Conservation (phyloP, 2,113 vertebrate genomes). For the Strix aluco region DNA sequence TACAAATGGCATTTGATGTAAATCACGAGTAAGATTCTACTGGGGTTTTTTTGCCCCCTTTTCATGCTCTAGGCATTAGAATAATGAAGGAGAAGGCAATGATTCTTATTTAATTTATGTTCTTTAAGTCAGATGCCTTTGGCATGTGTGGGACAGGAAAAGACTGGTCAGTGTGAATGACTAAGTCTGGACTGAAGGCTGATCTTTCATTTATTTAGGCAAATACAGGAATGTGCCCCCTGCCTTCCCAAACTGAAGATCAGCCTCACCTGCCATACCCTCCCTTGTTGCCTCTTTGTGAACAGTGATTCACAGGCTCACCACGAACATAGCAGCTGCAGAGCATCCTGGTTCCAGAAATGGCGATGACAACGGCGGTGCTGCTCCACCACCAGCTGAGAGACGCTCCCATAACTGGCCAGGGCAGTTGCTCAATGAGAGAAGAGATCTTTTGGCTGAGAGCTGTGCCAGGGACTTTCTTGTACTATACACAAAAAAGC, state of each 20-base stretch:
- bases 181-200: background rate
- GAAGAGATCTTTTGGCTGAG: background rate
- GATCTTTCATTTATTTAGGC: background rate
- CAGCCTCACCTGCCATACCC: background rate
- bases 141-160: background rate
- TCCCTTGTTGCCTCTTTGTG: background rate
- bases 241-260: background rate
- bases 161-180: background rate
- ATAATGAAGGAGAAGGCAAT: background rate
- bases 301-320: background rate
- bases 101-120: background rate
- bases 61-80: background rate
- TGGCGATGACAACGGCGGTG: background rate
- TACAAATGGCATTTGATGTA: background rate
- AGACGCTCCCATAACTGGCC: background rate
- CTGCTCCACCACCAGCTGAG: constrained; percentile 1
- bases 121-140: background rate
- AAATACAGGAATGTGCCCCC: background rate
- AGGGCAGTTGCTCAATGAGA: background rate
- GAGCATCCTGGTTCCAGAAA: background rate
- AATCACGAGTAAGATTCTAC: background rate
- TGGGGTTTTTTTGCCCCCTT: background rate
- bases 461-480: background rate
- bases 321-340: background rate
- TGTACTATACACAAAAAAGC: background rate